phyloP scores from a whole-genome alignment of 2,888 invertebrate species.

The Diarsia mendica region DNA sequence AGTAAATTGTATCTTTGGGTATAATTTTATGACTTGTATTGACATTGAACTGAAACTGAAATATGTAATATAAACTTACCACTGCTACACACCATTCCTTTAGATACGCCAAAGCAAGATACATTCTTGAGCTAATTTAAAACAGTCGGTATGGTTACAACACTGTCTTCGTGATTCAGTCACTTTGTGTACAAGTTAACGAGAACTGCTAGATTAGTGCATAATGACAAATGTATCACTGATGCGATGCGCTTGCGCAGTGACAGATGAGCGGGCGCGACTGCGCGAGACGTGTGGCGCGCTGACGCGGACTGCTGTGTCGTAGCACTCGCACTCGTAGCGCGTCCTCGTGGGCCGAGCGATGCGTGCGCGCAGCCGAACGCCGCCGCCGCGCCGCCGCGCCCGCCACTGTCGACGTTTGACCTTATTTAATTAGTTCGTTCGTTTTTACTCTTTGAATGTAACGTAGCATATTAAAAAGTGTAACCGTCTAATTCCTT shows the following conservation, averaged over 20 bases:
- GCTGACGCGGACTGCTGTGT: conserved; percentile 76
- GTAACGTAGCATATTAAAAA: conserved; percentile 87
- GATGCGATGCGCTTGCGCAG: conserved; percentile 62
- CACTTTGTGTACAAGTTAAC: conserved; percentile 50
- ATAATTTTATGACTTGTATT: conserved; percentile 20
- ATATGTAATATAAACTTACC: conserved; percentile 51
- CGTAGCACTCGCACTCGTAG: conserved; percentile 7
- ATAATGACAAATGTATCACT: conserved; percentile 48
- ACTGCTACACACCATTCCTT: conserved; percentile 33
- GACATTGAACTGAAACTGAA: conserved; percentile 42
- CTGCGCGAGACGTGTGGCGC: conserved; percentile 73
- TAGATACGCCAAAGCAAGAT: conserved; percentile 33
- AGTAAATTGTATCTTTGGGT: background rate
- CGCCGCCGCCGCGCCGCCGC: conserved; percentile 67
- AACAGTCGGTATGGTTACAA: conserved; percentile 27
- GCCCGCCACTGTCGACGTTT: conserved; percentile 79
- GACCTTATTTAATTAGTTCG: conserved; percentile 90
- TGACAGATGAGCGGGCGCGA: conserved; percentile 68
- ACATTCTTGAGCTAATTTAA: conserved; percentile 52
- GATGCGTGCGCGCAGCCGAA: conserved; percentile 65
- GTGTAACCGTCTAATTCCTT: conserved; percentile 85
- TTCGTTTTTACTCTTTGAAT: conserved; percentile 89
- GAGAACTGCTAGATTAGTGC: conserved; percentile 42
- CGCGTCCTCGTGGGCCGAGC: conserved; percentile 72
- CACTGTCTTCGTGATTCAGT: conserved; percentile 57